These are phyloP conservation scores for Drosophila nebulosa DNA, from an alignment of 1,140 invertebrate genomes.

Conservation along the genomic window DNA sequence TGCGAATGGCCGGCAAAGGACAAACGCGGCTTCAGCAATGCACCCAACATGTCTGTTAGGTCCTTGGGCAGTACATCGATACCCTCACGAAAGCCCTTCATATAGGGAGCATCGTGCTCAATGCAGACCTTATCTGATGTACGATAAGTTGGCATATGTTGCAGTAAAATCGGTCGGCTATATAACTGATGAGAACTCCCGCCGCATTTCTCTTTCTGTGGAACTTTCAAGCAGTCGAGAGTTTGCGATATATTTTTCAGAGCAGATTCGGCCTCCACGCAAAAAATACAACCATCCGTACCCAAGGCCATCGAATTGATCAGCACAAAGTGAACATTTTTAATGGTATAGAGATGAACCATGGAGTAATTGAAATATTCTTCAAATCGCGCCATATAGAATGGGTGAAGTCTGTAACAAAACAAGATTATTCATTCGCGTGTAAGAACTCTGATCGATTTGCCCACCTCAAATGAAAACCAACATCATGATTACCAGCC, in stretches of 20 bases:
- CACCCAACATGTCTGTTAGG: constrained; percentile 87
- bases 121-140: constrained; percentile 91
- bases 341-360: constrained; percentile 87
- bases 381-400: constrained; percentile 90
- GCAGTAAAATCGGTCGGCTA: constrained; percentile 89
- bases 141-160: constrained; percentile 96
- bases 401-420: constrained; percentile 86
- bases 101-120: constrained; percentile 88
- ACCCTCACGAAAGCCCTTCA: constrained; percentile 86
- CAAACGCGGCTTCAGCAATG: constrained; percentile 89
- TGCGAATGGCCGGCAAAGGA: constrained; percentile 95
- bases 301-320: constrained; percentile 98
- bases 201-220: constrained; percentile 44
- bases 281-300: constrained; percentile 94
- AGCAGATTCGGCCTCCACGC: constrained; percentile 87
- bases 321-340: constrained; percentile 92
- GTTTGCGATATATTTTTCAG: constrained; percentile 88
- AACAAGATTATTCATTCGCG: background rate
- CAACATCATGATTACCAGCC: constrained; percentile 98
- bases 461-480: constrained; percentile 95
- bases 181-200: constrained; percentile 62
- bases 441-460: too few relatives aligned
- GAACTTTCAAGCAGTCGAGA: constrained; percentile 70
- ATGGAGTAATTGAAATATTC: constrained; percentile 87
- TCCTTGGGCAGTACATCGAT: constrained; percentile 95